phyloP scores from a whole-genome alignment of 2,888 invertebrate species.

The Polydrusus tereticollis region DNA sequence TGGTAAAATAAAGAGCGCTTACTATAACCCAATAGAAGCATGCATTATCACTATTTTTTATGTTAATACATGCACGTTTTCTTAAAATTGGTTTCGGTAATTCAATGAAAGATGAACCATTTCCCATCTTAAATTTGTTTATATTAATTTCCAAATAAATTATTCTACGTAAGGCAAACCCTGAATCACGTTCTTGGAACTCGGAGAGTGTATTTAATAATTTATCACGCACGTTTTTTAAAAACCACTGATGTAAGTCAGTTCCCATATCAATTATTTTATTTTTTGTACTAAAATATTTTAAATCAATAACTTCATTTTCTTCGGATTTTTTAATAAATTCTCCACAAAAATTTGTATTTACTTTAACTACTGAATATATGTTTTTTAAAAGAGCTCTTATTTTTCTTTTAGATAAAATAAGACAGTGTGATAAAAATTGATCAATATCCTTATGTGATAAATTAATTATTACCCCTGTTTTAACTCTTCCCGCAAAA shows the following conservation, averaged over 20 bases:
- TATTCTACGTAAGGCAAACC: no score
- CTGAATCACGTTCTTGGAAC: slow-evolving; percentile 53
- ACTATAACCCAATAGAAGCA: no score
- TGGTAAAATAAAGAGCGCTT: neutral
- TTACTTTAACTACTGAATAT: slow-evolving; percentile 17
- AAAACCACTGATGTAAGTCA: no score
- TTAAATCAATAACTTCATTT: no score
- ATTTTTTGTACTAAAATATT: slow-evolving; percentile 41
- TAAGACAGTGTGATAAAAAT: no score
- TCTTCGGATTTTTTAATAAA: no score
- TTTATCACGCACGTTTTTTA: no score
- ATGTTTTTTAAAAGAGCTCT: neutral
- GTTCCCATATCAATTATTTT: slow-evolving; percentile 36
- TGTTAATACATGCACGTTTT: neutral
- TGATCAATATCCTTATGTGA: slow-evolving; percentile 47
- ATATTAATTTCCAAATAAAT: no score
- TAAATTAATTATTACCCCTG: slow-evolving; percentile 24
- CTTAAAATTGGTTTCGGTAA: neutral
- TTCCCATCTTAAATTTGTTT: no score
- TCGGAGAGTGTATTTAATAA: slow-evolving; percentile 51
- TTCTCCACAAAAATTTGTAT: no score
- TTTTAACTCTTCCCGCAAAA: slow-evolving; percentile 22
- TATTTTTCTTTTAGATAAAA: no score
- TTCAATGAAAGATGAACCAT: no score
- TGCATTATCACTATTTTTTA: neutral